phyloP scores from a whole-genome alignment of 1,140 invertebrate genomes.

The Dendrolimus punctatus region DNA sequence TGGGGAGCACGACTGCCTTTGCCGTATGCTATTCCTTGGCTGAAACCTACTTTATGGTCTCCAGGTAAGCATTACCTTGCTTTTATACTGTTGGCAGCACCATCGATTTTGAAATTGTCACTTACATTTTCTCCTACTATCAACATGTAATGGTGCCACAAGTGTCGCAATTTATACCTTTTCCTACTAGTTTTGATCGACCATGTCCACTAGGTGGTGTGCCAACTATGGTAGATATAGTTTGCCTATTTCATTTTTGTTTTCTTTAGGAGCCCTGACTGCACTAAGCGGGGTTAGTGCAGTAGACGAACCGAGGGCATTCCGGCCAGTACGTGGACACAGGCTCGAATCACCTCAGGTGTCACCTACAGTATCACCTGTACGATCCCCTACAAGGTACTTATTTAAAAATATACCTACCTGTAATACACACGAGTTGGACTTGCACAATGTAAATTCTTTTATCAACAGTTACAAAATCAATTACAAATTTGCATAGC shows the following conservation, averaged over 20 bases:
- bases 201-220: no score
- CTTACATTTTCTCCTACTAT: no score
- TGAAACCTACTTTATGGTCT: slow-evolving; percentile 57
- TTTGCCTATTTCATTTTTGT: neutral
- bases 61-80: slow-evolving; percentile 30
- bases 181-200: no score
- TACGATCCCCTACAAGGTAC: slow-evolving; percentile 46
- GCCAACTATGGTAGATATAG: no score
- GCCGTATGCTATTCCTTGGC: slow-evolving; percentile 58
- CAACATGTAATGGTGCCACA: no score
- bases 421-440: no score
- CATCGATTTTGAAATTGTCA: no score
- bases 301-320: slow-evolving; percentile 54
- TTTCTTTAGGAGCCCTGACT: slow-evolving; percentile 42
- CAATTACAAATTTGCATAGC: no score
- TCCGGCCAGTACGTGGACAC: slow-evolving; percentile 50
- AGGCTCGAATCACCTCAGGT: slow-evolving; percentile 45
- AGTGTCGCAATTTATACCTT: no score
- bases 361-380: slow-evolving; percentile 44
- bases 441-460: no score
- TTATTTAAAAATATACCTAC: neutral
- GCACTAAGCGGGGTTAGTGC: slow-evolving; percentile 48
- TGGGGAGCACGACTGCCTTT: slow-evolving; percentile 55
- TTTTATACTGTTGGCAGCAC: no score
- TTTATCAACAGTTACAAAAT: no score